A percentile compares a stretch with the other conserved stretches of the same genome.
Conservation (phyloP, 1,140 invertebrate species). For the Aphaenogaster ashmeadi region DNA sequence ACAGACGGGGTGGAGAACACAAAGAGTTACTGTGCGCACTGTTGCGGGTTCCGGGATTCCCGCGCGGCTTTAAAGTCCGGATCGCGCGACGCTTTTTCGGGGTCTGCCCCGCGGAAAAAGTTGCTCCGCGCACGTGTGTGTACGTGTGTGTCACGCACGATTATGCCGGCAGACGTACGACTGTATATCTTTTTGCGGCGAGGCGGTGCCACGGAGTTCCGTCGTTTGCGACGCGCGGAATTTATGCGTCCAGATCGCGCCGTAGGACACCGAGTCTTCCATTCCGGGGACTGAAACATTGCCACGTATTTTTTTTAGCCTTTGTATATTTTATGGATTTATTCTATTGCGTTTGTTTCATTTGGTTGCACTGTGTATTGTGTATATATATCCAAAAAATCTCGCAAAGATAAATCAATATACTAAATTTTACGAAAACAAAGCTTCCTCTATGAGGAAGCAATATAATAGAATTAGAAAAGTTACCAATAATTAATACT, state of each 20-base stretch:
- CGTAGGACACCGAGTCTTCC: neutral
- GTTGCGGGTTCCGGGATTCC: constrained; percentile 56
- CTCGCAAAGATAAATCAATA: neutral
- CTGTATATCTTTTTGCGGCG: constrained; percentile 40
- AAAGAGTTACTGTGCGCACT: constrained; percentile 44
- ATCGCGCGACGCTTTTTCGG: constrained; percentile 58
- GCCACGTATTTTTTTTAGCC: neutral
- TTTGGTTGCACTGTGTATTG: neutral
- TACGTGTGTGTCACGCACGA: constrained; percentile 38
- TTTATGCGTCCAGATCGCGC: constrained; percentile 5
- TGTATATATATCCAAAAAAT: constrained; percentile 22
- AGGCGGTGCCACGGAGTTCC: constrained; percentile 22
- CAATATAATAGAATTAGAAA: too few species aligned
- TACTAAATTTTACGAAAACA: too few species aligned
- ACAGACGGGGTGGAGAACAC: constrained; percentile 25
- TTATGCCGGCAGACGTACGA: constrained; percentile 54
- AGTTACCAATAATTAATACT: too few species aligned
- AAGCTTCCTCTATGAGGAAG: too few species aligned
- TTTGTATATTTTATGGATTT: neutral
- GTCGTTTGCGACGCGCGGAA: constrained; percentile 24
- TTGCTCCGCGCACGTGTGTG: neutral
- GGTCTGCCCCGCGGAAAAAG: constrained; percentile 37
- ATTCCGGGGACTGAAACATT: neutral
- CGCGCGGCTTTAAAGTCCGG: constrained; percentile 52
- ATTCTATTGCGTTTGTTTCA: neutral